A percentile compares a stretch with the other conserved stretches of the same genome.
These are phyloP conservation scores for Phyllostomus hastatus DNA, from an alignment of 2,113 vertebrate species.

Conservation along the genomic window DNA sequence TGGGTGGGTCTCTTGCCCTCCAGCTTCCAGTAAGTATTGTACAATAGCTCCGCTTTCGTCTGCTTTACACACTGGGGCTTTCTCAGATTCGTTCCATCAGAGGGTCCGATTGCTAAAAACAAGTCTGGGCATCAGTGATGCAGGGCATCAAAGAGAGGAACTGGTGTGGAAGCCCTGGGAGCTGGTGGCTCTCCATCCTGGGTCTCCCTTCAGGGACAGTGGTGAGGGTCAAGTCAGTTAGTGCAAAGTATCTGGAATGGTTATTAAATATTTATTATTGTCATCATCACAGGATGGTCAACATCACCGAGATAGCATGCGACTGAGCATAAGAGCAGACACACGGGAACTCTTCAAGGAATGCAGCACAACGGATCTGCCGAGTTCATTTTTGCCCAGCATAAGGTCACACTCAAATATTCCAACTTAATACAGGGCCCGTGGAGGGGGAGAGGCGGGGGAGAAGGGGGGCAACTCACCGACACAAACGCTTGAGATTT, in stretches of 20 bases:
- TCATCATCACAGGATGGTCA: too few relatives aligned
- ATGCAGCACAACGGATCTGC: not conserved
- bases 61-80: not conserved
- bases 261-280: not conserved
- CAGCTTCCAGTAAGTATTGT: not conserved
- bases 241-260: not conserved
- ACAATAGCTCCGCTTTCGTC: not conserved
- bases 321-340: not conserved
- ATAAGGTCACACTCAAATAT: not conserved
- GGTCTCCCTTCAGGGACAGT: not conserved
- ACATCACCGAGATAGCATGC: not conserved
- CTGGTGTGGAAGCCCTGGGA: too few relatives aligned
- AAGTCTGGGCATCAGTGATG: not conserved
- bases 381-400: not conserved
- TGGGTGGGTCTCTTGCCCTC: not conserved
- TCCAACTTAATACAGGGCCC: not conserved
- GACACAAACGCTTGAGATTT: constrained; percentile 91
- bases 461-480: constrained; percentile 80
- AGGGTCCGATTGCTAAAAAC: not conserved
- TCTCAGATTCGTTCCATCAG: not conserved
- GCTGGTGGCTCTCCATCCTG: fast-evolving
- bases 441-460: not conserved
- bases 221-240: not conserved
- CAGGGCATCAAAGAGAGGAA: not conserved
- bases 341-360: not conserved